Percentiles rank a stretch among this genome's conserved stretches.
These are phyloP conservation scores for Potorous gilbertii DNA, from an alignment of 2,797 vertebrate species.

Conservation along the genomic window DNA sequence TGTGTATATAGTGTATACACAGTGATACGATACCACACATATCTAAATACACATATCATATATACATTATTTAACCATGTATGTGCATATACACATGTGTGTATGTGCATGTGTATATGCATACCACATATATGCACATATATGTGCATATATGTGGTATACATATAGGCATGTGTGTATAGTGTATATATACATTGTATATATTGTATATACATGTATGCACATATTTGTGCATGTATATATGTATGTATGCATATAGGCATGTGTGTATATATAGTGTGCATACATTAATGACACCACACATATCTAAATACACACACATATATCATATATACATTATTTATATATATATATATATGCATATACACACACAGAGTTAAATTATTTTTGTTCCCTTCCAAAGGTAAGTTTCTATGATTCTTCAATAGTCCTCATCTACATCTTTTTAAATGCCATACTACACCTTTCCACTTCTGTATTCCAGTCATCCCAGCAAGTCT, in stretches of 20 bases:
- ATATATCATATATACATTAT: not conserved
- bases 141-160: not conserved
- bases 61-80: not conserved
- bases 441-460: not conserved
- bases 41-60: too few relatives aligned
- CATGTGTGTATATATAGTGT: not conserved
- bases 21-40: too few relatives aligned
- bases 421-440: not conserved
- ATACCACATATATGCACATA: too few relatives aligned
- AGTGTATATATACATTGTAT: too few relatives aligned
- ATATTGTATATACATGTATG: not conserved
- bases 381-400: not conserved
- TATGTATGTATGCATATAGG: too few relatives aligned
- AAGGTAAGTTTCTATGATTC: not conserved
- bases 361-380: not conserved
- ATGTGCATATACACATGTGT: too few relatives aligned
- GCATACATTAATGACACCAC: too few relatives aligned
- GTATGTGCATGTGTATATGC: too few relatives aligned
- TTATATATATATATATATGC: not conserved
- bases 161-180: too few relatives aligned
- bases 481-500: not conserved
- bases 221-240: too few relatives aligned
- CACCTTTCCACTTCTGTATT: not conserved
- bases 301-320: too few relatives aligned
- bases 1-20: too few relatives aligned